These are phyloP conservation scores for Grapholita molesta DNA, from an alignment of 1,140 invertebrate genomes.

Conservation along the genomic window DNA sequence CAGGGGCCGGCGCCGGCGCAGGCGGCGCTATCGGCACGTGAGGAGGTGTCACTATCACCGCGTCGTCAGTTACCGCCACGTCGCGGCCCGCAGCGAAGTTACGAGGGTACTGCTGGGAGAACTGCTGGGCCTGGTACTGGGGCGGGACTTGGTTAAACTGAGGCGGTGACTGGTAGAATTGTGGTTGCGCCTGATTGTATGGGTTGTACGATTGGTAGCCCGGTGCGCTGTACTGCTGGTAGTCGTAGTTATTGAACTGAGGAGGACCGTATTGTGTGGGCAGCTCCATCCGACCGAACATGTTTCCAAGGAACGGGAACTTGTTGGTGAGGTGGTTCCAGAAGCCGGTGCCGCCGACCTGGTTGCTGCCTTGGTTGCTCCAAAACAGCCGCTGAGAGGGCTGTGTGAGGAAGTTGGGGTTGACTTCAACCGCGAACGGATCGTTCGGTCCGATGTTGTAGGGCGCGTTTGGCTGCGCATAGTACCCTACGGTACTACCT, in stretches of 20 bases:
- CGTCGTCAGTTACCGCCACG: conserved; percentile 63
- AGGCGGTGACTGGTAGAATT: conserved; percentile 19
- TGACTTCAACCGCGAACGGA: conserved; percentile 42
- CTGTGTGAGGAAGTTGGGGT: conserved; percentile 41
- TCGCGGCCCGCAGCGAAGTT: conserved; percentile 45
- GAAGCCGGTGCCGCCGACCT: conserved; percentile 63
- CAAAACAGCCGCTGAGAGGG: conserved; percentile 63
- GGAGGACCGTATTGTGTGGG: conserved; percentile 47
- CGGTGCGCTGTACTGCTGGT: conserved; percentile 28
- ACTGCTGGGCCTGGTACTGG: conserved; percentile 16
- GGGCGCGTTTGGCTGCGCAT: conserved; percentile 49
- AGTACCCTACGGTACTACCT: conserved; percentile 54
- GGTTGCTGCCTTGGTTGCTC: conserved; percentile 56
- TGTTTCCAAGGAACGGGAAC: conserved; percentile 59
- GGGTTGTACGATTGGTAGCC: conserved; percentile 21
- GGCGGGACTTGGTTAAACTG: conserved; percentile 35
- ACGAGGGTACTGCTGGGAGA: conserved; percentile 21
- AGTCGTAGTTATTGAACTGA: background rate
- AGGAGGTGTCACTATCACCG: conserved; percentile 64
- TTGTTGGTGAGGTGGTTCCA: conserved; percentile 67
- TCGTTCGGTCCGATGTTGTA: conserved; percentile 55
- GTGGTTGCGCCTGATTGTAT: conserved; percentile 23
- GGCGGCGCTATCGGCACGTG: conserved; percentile 47
- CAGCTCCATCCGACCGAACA: conserved; percentile 64
- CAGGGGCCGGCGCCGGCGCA: conserved; percentile 23